Conservation (phyloP, 2,113 vertebrate species). For the Parus major region DNA sequence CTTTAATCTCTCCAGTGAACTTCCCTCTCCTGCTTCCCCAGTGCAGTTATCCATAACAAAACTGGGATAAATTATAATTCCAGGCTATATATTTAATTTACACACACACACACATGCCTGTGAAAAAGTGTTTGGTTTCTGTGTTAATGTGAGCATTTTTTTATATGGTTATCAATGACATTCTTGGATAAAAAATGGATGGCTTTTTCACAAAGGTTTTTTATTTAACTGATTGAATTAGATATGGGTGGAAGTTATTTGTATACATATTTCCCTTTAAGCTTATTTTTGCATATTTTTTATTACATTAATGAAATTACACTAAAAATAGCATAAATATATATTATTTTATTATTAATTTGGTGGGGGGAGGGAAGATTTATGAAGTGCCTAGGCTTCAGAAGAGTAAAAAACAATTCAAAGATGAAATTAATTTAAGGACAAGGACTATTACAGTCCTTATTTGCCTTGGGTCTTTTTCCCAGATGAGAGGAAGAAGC, state of each 20-base stretch:
- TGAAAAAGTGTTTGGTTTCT: conserved; percentile 6
- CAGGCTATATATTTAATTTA: background rate
- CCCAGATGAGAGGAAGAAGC: background rate
- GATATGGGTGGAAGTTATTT: background rate
- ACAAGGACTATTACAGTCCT: background rate
- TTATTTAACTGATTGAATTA: background rate
- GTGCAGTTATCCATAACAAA: conserved; percentile 5
- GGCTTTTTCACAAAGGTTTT: background rate
- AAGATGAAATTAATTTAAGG: background rate
- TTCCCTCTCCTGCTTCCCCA: conserved; percentile 9
- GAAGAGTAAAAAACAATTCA: background rate
- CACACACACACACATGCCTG: background rate
- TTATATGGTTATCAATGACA: background rate
- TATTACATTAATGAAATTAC: background rate
- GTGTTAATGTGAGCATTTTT: background rate
- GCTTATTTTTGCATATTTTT: background rate
- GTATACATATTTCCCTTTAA: background rate
- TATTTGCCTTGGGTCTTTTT: background rate
- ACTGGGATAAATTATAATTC: conserved; percentile 15
- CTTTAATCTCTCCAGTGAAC: conserved; percentile 34
- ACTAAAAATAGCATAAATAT: background rate
- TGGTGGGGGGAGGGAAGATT: background rate
- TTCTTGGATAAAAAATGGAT: background rate
- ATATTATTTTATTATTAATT: background rate
- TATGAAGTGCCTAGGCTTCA: background rate